Evolutionary conservation across 2,888 invertebrate species (phyloP).

Genomic region (Metalampra italica): DNA sequence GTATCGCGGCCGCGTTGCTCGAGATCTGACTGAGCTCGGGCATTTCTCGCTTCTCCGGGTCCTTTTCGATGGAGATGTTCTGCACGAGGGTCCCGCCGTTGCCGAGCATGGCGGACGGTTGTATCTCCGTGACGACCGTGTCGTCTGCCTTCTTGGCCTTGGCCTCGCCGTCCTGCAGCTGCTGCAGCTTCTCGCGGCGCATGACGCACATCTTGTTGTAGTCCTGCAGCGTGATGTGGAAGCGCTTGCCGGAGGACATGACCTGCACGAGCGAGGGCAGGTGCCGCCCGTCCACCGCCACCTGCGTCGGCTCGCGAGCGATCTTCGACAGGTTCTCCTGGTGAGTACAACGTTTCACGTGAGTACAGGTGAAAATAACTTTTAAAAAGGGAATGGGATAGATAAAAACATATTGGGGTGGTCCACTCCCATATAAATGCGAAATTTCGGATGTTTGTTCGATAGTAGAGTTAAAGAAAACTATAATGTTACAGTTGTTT

Average conservation of each 20-base stretch:
- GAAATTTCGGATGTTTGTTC: too few relatives aligned
- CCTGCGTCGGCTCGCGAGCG: conserved; percentile 69
- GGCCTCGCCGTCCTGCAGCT: conserved; percentile 72
- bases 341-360: conserved; percentile 5
- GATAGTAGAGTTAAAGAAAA: too few relatives aligned
- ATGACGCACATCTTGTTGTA: conserved; percentile 89
- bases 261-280: conserved; percentile 84
- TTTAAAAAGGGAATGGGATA: too few relatives aligned
- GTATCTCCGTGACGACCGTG: conserved; percentile 58
- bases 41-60: conserved; percentile 38
- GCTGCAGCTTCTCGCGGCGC: conserved; percentile 81
- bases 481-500: too few relatives aligned
- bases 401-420: too few relatives aligned
- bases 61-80: conserved; percentile 38
- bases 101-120: conserved; percentile 55
- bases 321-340: conserved; percentile 66
- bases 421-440: too few relatives aligned
- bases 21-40: conserved; percentile 42
- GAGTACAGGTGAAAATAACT: too few relatives aligned
- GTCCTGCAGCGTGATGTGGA: conserved; percentile 87
- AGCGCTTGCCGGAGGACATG: conserved; percentile 87
- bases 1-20: conserved; percentile 59
- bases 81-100: conserved; percentile 61
- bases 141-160: conserved; percentile 26
- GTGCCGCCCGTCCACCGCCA: conserved; percentile 78